These are phyloP conservation scores for Anthonomus grandis DNA, from an alignment of 1,140 invertebrate genomes.

Conservation along the genomic window DNA sequence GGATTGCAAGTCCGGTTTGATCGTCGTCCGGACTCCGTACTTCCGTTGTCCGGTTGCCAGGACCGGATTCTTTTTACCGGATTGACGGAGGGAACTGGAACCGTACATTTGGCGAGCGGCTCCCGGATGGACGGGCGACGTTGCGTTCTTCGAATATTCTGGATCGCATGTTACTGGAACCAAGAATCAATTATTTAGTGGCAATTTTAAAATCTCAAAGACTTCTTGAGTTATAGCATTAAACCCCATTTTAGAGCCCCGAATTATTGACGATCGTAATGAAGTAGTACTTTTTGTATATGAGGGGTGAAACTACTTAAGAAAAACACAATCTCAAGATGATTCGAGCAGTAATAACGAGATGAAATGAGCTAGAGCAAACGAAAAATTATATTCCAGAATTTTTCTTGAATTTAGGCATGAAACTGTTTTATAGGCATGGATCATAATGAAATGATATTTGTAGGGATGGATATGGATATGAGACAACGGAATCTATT, in stretches of 20 bases:
- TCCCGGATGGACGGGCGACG: slow-evolving; percentile 50
- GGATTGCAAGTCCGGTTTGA: slow-evolving; percentile 24
- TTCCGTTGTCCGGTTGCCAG: slow-evolving; percentile 30
- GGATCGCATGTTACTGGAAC: slow-evolving; percentile 28
- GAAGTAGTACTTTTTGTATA: background rate
- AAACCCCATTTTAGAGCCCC: background rate
- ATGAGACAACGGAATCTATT: too few relatives aligned
- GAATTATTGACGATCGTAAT: background rate
- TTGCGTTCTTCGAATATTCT: slow-evolving; percentile 17
- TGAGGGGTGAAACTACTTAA: background rate
- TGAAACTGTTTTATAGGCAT: too few relatives aligned
- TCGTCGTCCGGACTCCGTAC: slow-evolving; percentile 34
- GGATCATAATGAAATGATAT: too few relatives aligned
- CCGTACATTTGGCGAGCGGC: slow-evolving; percentile 58
- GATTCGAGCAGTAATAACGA: background rate
- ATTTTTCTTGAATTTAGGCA: too few relatives aligned
- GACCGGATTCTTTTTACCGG: slow-evolving; percentile 36
- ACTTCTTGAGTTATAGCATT: background rate
- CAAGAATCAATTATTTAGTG: slow-evolving; percentile 3
- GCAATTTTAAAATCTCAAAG: background rate
- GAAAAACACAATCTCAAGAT: background rate
- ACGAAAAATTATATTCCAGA: too few relatives aligned
- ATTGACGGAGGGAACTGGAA: slow-evolving; percentile 53
- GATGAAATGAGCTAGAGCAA: too few relatives aligned
- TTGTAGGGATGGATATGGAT: too few relatives aligned